Base-by-base conservation (phyloP, 2,113 vertebrate genomes). In the Pseudorasbora parva region DNA sequence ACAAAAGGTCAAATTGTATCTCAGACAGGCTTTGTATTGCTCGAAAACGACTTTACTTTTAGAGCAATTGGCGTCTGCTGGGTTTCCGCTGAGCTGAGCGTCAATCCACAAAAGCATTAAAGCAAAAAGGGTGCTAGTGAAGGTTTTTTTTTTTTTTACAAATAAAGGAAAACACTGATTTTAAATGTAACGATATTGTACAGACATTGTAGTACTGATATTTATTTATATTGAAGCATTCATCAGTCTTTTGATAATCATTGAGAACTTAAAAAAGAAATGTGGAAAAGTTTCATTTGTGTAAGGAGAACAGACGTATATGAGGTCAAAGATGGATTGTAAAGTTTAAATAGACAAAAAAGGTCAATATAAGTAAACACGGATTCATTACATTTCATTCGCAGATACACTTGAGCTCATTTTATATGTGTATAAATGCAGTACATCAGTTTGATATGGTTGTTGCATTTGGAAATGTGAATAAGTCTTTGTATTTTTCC, bases 391-490 rank as follows among this genome's bases (percentile, higher is more conserved):
- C 64, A 47, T 74, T 77, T 83, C 43, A 33, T 12, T 71, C 47
- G 45, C 37, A 68, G 30, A 68, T 68, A 68, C 72, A 83, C 47
- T 25, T 25, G 51, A 30, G 8, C 49, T 37, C 54, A 14, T 74
- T 47, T 60, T n/a, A 8, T 15, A 66, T 21, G 7, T 76, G 71
- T 84, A 43, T 60, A 84, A 81, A 81, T 66, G 86, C 73, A 91
- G 86, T 84, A 89, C 92, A 92, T 92, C 91, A 90, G 82, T 89
- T 90, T 87, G 89, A 88, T 92, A 91, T 92, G 92, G 91, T 92
- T 92, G 90, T 90, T 92, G 89, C 88, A 90, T 93, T 91, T 92
- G 87, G 78, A 92, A 93, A 92, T 92, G 92, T 94, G 93, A 93
- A 93, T 90, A 93, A 88, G 84, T 93, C 82, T 87, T 85, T 88